Evolutionary conservation across 2,888 invertebrate species (phyloP), one percentile per base, ranked within the genome.

Genomic region (Mellilla xanthometata): DNA sequence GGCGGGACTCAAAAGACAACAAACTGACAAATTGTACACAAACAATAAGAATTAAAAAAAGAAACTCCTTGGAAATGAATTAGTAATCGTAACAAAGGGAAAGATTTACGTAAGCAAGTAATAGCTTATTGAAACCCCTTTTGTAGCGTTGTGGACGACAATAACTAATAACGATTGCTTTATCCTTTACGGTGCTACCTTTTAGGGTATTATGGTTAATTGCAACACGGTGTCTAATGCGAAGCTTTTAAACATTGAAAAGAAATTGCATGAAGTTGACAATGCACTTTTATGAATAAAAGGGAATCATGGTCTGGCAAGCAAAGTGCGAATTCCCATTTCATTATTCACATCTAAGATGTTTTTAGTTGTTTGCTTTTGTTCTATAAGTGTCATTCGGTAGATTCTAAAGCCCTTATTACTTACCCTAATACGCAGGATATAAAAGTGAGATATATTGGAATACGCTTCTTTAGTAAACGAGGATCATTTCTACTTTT

Each of bases 11-110:
- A 84, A 83, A 76, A 76, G 75, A 81, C 82, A 81, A 81, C 80
- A 82, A 82, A 79, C 72, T 81, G 83, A 83, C 87, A 85, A 85
- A 87, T 87, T 84, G 72, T 72, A 60, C 72, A 82, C 81, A 81
- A 81, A 78, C 76, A 83, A 80, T 73, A 62, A 60, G 56, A 60
- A 64, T 39, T 59, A 43, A 62, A 71, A 72, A 76, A 56, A 52
- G 56, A 53, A 49, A 51, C 9, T n/a, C 33, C n/a, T 59, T 56
- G 46, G 58, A 67, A 72, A 68, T 68, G 64, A 71, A 68, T 74
- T 68, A 68, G 66, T 62, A 52, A 52, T 53, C 41, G 49, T 63
- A 62, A 74, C 62, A 74, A 70, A 63, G 41, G 65, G 68, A 68
- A 59, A 65, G 66, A 68, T 76, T 76, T 72, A 71, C 67, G 61